Evolutionary conservation across 2,113 vertebrate genomes (phyloP).

Genomic region (Sylvietta virens): DNA sequence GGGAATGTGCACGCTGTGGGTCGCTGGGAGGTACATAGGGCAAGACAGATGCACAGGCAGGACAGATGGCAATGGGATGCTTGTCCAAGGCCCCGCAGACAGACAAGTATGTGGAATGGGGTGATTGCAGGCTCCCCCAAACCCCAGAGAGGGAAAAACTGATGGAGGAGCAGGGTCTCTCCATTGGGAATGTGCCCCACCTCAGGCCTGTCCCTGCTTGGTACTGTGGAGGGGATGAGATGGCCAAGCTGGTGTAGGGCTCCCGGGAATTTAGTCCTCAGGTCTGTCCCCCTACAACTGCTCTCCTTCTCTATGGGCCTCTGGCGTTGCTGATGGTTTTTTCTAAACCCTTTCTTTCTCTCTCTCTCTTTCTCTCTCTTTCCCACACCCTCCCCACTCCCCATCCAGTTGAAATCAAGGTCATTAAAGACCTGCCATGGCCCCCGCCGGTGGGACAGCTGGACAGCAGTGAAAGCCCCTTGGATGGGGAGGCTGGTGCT

Average conservation of each 20-base stretch:
- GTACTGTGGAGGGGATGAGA: background rate
- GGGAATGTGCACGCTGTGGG: background rate
- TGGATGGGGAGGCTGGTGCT: conserved; percentile 74
- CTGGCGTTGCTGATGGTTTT: conserved; percentile 2
- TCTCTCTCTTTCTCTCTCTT: conserved; percentile 8
- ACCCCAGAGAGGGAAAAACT: background rate
- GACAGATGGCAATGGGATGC: background rate
- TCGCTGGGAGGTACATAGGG: background rate
- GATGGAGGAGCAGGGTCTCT: background rate
- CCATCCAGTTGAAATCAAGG: conserved; percentile 97
- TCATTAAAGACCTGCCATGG: conserved; percentile 98
- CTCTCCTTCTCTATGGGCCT: background rate
- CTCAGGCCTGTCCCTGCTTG: background rate
- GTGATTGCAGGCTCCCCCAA: background rate
- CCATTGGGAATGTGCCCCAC: background rate
- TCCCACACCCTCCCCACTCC: background rate
- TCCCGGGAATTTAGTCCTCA: background rate
- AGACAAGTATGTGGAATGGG: rapidly evolving
- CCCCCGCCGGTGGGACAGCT: conserved; percentile 96
- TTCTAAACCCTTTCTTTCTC: conserved; percentile 50
- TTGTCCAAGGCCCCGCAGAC: rapidly evolving
- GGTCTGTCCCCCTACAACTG: background rate
- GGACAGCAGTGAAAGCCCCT: conserved; percentile 80
- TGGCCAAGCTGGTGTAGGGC: background rate
- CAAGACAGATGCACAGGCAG: background rate